Evolutionary conservation across 2,888 invertebrate genomes (phyloP).

Genomic region (Muschampia plurimacula): DNA sequence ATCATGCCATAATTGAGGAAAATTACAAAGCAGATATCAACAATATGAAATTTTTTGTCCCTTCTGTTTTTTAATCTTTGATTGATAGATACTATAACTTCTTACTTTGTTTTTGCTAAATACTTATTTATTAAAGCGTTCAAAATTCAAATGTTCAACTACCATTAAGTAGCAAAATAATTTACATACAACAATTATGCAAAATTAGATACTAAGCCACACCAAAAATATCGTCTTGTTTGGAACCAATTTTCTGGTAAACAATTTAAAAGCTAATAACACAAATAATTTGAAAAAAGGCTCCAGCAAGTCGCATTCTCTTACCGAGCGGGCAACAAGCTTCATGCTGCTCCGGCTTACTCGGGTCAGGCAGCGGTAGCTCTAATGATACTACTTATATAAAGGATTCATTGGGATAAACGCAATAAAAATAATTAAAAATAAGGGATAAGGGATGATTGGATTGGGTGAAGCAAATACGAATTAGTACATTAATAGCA

Average conservation of each 20-base stretch:
- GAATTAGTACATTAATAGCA: conserved; percentile 85
- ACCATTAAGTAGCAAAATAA: conserved; percentile 53
- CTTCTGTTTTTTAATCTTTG: neutral
- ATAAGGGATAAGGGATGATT: conserved; percentile 61
- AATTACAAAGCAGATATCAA: conserved; percentile 45
- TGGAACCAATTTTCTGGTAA: conserved; percentile 60
- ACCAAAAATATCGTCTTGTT: conserved; percentile 66
- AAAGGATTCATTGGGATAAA: conserved; percentile 74
- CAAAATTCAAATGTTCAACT: conserved; percentile 48
- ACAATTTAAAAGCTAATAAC: conserved; percentile 41
- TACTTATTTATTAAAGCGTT: conserved; percentile 51
- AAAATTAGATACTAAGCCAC: conserved; percentile 71
- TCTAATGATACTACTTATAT: conserved; percentile 88
- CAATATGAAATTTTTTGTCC: neutral
- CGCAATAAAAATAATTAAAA: conserved; percentile 69
- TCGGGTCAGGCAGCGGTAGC: conserved; percentile 94
- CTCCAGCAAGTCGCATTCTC: conserved; percentile 62
- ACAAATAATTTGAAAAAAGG: conserved; percentile 40
- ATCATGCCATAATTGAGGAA: conserved; percentile 66
- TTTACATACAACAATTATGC: conserved; percentile 52
- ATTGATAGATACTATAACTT: neutral
- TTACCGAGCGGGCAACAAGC: conserved; percentile 95
- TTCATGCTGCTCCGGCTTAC: conserved; percentile 95
- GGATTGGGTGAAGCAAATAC: conserved; percentile 82
- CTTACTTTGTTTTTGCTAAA: conserved; percentile 2